These are phyloP conservation scores for Drosophila arawakana DNA, from an alignment of 1,140 invertebrate species.

Conservation along the genomic window DNA sequence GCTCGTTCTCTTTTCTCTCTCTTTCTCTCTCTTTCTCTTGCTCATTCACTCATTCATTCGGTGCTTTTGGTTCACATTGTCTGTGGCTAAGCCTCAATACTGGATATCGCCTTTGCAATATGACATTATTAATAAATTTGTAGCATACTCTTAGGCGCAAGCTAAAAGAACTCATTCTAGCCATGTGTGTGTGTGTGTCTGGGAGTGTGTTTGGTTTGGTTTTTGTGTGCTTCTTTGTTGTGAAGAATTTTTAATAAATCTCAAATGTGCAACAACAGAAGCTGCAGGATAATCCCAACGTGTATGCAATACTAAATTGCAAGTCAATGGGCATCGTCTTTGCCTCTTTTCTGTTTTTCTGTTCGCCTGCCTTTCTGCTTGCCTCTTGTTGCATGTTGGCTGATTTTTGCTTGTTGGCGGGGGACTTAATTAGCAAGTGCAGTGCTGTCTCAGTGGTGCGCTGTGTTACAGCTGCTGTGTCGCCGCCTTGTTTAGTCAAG, in stretches of 20 bases:
- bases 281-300: constrained; percentile 16
- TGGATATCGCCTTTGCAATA: constrained; percentile 77
- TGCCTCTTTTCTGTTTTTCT: constrained; percentile 3
- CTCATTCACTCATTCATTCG: constrained; percentile 8
- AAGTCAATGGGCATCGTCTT: constrained; percentile 70
- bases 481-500: constrained; percentile 81
- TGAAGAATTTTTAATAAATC: constrained; percentile 84
- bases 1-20: constrained; percentile 22
- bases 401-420: constrained; percentile 52
- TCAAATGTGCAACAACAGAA: constrained; percentile 78
- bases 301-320: constrained; percentile 60
- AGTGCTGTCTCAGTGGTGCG: constrained; percentile 56
- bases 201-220: constrained; percentile 25
- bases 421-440: constrained; percentile 83
- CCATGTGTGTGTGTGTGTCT: constrained; percentile 24
- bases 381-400: constrained; percentile 15
- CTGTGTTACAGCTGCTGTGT: constrained; percentile 45
- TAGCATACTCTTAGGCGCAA: constrained; percentile 73
- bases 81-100: constrained; percentile 65
- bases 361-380: background rate
- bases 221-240: constrained; percentile 59
- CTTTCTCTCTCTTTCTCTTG: constrained; percentile 6
- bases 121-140: constrained; percentile 83
- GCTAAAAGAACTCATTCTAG: constrained; percentile 39
- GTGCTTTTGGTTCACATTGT: constrained; percentile 14